Conservation (phyloP, 2,888 invertebrate species). For the Erynnis tages region DNA sequence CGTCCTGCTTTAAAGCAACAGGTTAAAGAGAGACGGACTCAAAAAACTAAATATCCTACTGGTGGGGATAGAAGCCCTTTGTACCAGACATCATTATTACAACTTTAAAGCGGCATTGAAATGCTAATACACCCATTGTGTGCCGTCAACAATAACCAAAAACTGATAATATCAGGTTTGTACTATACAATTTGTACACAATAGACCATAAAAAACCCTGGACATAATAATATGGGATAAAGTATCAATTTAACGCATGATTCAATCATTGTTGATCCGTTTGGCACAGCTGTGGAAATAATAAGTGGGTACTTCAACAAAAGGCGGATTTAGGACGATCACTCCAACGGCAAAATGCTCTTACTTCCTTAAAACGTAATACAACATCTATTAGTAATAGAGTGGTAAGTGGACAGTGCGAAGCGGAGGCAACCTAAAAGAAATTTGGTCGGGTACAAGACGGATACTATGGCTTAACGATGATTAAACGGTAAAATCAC, state of each 20-base stretch:
- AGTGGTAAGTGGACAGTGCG: too few species aligned
- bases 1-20: too few species aligned
- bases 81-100: neutral
- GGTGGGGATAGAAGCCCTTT: too few species aligned
- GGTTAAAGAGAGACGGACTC: too few species aligned
- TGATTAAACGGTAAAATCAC: too few species aligned
- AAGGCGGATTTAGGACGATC: neutral
- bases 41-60: too few species aligned
- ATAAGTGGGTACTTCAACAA: neutral
- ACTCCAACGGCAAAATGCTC: too few species aligned
- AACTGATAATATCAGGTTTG: neutral
- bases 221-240: conserved; percentile 1
- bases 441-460: too few species aligned
- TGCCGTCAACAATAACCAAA: neutral
- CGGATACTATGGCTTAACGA: too few species aligned
- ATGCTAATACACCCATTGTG: neutral
- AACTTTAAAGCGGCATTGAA: neutral
- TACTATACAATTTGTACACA: neutral
- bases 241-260: conserved; percentile 5
- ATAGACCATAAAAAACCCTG: neutral
- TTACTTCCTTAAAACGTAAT: too few species aligned
- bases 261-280: neutral
- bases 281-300: neutral
- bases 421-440: too few species aligned
- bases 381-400: too few species aligned